These are phyloP conservation scores for Hyphantria cunea DNA, from an alignment of 1,140 invertebrate species.

Conservation along the genomic window DNA sequence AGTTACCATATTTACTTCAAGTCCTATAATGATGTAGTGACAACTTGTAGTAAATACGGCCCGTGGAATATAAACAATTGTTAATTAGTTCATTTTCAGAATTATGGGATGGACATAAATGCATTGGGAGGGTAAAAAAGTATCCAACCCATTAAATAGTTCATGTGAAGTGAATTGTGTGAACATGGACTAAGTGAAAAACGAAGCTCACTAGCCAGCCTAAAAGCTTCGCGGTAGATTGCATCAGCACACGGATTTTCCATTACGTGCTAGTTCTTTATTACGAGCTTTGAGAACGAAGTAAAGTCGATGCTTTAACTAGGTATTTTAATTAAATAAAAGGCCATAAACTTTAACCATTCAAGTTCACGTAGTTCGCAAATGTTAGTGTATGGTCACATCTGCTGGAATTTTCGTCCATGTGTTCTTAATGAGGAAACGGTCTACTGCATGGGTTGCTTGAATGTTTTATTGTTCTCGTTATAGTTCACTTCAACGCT, in stretches of 20 bases:
- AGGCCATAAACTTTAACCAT: slow-evolving; percentile 19
- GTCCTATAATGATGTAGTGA: too few relatives aligned
- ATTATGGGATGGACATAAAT: too few relatives aligned
- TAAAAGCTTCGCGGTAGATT: slow-evolving; percentile 75
- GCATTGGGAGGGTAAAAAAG: too few relatives aligned
- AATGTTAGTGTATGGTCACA: slow-evolving; percentile 8
- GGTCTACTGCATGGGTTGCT: too few relatives aligned
- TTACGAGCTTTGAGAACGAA: slow-evolving; percentile 35
- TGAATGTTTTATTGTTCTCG: too few relatives aligned
- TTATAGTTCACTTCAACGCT: too few relatives aligned
- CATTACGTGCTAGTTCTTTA: slow-evolving; percentile 67
- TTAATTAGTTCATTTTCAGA: too few relatives aligned
- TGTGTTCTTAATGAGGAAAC: too few relatives aligned
- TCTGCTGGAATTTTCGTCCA: neutral
- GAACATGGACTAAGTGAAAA: slow-evolving; percentile 71
- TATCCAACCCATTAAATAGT: slow-evolving; percentile 30
- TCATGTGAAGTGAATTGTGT: slow-evolving; percentile 58
- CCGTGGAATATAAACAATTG: too few relatives aligned
- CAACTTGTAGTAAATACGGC: too few relatives aligned
- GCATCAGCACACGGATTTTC: slow-evolving; percentile 75
- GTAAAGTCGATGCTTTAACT: slow-evolving; percentile 24
- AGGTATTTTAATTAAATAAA: slow-evolving; percentile 30
- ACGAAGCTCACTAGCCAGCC: slow-evolving; percentile 61
- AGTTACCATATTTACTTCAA: too few relatives aligned
- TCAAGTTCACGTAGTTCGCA: slow-evolving; percentile 9